These are phyloP conservation scores for Oscheius sp. DNA, from an alignment of 2,888 invertebrate genomes.

Conservation along the genomic window DNA sequence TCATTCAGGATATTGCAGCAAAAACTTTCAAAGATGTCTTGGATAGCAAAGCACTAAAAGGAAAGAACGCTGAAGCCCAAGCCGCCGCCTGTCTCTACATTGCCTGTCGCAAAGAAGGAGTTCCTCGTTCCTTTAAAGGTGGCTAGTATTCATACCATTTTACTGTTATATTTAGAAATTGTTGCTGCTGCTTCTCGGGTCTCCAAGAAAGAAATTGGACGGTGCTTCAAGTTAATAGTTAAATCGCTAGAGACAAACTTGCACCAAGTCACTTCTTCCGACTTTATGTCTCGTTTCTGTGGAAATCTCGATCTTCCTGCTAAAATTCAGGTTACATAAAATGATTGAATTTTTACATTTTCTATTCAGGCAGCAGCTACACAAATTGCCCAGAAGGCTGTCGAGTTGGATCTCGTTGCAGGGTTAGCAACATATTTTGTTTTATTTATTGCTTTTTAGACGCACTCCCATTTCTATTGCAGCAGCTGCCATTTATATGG, in stretches of 20 bases:
- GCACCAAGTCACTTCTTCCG: conserved; percentile 95
- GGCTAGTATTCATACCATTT: neutral
- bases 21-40: conserved; percentile 88
- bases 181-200: conserved; percentile 94
- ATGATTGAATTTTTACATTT: neutral
- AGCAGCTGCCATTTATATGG: conserved; percentile 99
- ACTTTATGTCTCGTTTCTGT: conserved; percentile 92
- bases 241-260: conserved; percentile 96
- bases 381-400: conserved; percentile 93
- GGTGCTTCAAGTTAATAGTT: conserved; percentile 94
- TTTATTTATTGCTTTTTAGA: conserved; percentile 64
- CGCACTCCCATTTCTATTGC: conserved; percentile 98
- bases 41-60: conserved; percentile 68
- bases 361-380: conserved; percentile 80
- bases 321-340: conserved; percentile 39
- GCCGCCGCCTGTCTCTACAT: conserved; percentile 98
- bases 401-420: conserved; percentile 94
- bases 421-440: conserved; percentile 74
- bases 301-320: conserved; percentile 84
- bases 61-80: conserved; percentile 74
- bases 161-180: conserved; percentile 78
- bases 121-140: conserved; percentile 90
- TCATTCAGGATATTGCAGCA: conserved; percentile 83
- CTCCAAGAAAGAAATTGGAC: conserved; percentile 97
- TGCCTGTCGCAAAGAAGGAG: conserved; percentile 96